Base-by-base conservation (phyloP, 2,797 vertebrate genomes). In the Rhabdomys pumilio region DNA sequence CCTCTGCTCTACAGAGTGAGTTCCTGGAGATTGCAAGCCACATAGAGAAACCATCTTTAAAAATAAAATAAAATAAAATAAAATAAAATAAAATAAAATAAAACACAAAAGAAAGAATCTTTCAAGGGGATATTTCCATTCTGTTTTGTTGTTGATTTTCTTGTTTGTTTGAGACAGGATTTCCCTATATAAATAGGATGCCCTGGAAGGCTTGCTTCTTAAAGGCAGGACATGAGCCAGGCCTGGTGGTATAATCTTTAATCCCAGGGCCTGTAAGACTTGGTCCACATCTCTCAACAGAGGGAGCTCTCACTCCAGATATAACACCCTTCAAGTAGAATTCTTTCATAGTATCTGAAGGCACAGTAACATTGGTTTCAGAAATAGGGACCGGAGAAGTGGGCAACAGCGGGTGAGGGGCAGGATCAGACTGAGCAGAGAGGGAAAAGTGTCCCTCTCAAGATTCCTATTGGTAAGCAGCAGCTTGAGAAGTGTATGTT, bases 251-350 rank as follows among this genome's bases (percentile, higher is more conserved):
- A 14, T 38, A 44, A 13, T 38, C 38, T 83, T 83, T 83, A 26
- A 38, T 44, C 14, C 55, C 53, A 47, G 6, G 34, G 9, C n/a
- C 53, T 73, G 4, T 73, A 86, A 75, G 12, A 85, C n/a, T 94
- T 96, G 63, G 57, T 80, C 79, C 57, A 72, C 75, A 97, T 82
- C 57, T 50, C 77, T 97, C 89, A 34, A 76, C 69, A 97, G 95
- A 44, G 77, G 95, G 89, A 38, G 87, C 95, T 94, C 86, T 97
- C 80, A 81, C 38, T 91, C 83, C 82, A 91, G 89, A 92, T 20
- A 89, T 50, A 67, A 65, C 76, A 92, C 13, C 2, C 34, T 90
- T 84, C 63, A 29, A 50, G 38, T 75, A 44, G 26, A 79, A 88
- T 69, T 6, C 24, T 38, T 63, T 19, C 47, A 15, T 72, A 0